Conservation (phyloP, 1,140 invertebrate genomes). For the Drosophila truncata region DNA sequence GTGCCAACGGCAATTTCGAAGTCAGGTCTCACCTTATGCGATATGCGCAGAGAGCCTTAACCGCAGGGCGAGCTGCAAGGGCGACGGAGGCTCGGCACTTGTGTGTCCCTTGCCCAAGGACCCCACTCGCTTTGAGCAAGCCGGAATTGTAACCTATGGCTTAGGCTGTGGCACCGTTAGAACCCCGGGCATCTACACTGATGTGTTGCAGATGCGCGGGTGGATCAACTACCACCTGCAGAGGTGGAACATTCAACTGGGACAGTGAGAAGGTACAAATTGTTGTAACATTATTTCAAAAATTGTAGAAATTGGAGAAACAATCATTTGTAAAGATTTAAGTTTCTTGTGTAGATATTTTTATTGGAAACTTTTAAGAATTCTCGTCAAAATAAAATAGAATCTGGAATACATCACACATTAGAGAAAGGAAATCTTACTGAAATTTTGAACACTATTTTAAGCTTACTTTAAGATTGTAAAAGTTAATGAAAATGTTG, state of each 20-base stretch:
- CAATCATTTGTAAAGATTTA: background rate
- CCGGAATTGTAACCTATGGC: slow-evolving; percentile 90
- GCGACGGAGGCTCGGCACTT: slow-evolving; percentile 91
- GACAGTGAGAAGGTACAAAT: too few species aligned
- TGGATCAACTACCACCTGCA: slow-evolving; percentile 37
- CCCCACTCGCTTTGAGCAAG: slow-evolving; percentile 87
- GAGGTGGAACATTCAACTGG: background rate
- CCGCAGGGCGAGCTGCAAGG: slow-evolving; percentile 90
- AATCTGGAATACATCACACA: too few species aligned
- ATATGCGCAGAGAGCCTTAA: slow-evolving; percentile 88
- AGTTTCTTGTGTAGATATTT: background rate
- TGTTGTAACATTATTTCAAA: too few species aligned
- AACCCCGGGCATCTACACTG: slow-evolving; percentile 92
- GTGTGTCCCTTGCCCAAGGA: slow-evolving; percentile 87
- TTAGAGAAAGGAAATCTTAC: too few species aligned
- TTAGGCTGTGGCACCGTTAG: slow-evolving; percentile 87
- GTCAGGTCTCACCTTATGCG: slow-evolving; percentile 79
- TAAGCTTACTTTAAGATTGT: background rate
- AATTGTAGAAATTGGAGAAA: background rate
- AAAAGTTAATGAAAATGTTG: too few species aligned
- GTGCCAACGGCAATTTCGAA: slow-evolving; percentile 79
- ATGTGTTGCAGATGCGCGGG: slow-evolving; percentile 86
- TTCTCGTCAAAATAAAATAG: too few species aligned
- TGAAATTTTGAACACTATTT: too few species aligned
- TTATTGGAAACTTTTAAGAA: too few species aligned